Evolutionary conservation across 2,888 invertebrate species (phyloP), one percentile per base, ranked within the genome.

Genomic region (Tanytarsus gracilentus): DNA sequence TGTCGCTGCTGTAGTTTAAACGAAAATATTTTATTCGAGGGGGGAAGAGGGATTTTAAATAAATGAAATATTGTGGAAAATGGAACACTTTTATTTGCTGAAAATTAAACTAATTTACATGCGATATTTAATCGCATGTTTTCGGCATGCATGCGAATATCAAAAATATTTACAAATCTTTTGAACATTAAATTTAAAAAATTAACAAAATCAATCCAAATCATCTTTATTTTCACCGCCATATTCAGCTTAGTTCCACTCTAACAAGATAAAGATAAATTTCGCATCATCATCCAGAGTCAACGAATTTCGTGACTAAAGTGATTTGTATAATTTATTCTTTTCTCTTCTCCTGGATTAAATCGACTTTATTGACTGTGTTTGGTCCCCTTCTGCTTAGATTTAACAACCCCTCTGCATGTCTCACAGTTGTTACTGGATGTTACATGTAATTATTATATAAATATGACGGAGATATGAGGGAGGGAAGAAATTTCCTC

Each of bases 321-420:
- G 53, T 53, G 53, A 53, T 53, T 53, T 53, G 29, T 18, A 53
- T 53, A 53, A 55, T 49, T 49, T 49, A 49, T 49, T 49, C 49
- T 49, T 49, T 27, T n/a, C n/a, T n/a, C n/a, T n/a, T n/a, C n/a
- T n/a, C n/a, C 18, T 44, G 44, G 44, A 44, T 44, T 44, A 44
- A 23, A 44, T 44, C 23, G 44, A 44, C 44, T 44, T 44, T 18
- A 18, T 44, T 33, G 33, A n/a, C 2, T 33, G 9, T 33, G 9
- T 3, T 33, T 11, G 3, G 21, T 18, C 23, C 44, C 44, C 44
- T 44, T 44, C 44, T 44, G 44, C 23, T 44, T 14, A 36, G 36
- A 14, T 36, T 14, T 36, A 36, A 21, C 44, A 44, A 44, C 44
- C 44, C 44, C 44, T 44, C 44, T 36, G 16, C 36, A 36, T n/a